Evolutionary conservation across 2,888 invertebrate species (phyloP), one percentile per base, ranked within the genome.

Genomic region (Leptothorax acervorum): DNA sequence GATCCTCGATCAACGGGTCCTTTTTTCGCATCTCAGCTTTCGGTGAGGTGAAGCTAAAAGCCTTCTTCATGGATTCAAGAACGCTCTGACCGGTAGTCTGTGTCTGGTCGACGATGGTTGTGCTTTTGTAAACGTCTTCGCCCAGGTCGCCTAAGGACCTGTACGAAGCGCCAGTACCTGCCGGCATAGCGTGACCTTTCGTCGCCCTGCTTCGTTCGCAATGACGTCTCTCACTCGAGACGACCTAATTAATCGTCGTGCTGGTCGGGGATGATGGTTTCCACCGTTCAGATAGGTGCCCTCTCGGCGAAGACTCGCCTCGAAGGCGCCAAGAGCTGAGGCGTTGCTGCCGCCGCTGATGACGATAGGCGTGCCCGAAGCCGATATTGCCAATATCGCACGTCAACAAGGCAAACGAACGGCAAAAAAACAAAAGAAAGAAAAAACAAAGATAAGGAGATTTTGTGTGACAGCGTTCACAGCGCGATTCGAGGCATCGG

Each of bases 141-240:
- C 95, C 95, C 92, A 95, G 94, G 92, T 95, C 95, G 84, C 95
- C 95, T 93, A 96, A 95, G 92, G 96, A 96, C 92, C 96, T 96
- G 95, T 96, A 96, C 94, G 96, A 96, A 95, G 96, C 96, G 95
- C 96, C 96, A 95, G 96, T 96, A 94, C 96, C 95, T 92, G 96
- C 96, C 94, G 96, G 96, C 97, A 97, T 97, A 95, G 95, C 95
- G 88, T 84, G 65, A 60, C 68, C 63, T 62, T 65, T 66, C 62
- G 48, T 53, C 23, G 81, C 86, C 75, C 70, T 86, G 78, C 39
- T 74, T 86, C 73, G 87, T 86, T 88, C 88, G 87, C 86, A 88
- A 88, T 83, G 90, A 85, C 73, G 83, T 81, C 81, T 73, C 84
- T 63, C 76, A 83, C 85, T 82, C n/a, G 79, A 65, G 84, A 88